phyloP scores from a whole-genome alignment of 2,113 vertebrate species.

The Pelusios castaneus region DNA sequence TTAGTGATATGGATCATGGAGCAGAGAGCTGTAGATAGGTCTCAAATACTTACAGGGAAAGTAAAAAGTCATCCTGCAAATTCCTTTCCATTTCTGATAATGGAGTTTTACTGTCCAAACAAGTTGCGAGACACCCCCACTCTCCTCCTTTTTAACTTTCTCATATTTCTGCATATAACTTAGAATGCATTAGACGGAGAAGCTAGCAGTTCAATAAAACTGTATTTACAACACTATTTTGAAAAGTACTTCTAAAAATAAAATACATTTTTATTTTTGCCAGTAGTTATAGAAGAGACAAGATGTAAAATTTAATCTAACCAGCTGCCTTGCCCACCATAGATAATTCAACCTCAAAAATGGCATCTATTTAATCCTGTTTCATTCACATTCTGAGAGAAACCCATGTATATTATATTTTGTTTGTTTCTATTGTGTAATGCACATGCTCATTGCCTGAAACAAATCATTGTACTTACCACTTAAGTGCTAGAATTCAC shows the following conservation, averaged over 20 bases:
- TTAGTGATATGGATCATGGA: not conserved
- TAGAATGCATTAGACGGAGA: not conserved
- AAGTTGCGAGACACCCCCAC: not conserved
- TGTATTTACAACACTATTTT: not conserved
- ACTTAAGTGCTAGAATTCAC: not conserved
- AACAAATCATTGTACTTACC: not conserved
- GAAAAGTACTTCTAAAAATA: not conserved
- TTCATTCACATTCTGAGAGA: conserved; percentile 18
- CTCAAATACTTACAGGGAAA: not conserved
- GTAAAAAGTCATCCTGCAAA: not conserved
- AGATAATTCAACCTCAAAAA: not conserved
- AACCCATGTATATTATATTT: not conserved
- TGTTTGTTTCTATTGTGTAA: not conserved
- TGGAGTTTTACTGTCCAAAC: not conserved
- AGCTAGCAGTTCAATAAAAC: not conserved
- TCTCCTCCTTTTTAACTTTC: not conserved
- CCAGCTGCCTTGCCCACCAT: not conserved
- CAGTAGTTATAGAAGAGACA: not conserved
- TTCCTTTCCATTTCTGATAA: not conserved
- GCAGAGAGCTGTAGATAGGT: not conserved
- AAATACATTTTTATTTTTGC: not conserved
- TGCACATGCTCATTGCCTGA: not conserved
- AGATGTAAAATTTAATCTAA: not conserved
- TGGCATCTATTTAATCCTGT: not conserved
- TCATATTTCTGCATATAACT: not conserved